Base-by-base conservation (phyloP, 1,140 invertebrate species). In the Maniola jurtina region DNA sequence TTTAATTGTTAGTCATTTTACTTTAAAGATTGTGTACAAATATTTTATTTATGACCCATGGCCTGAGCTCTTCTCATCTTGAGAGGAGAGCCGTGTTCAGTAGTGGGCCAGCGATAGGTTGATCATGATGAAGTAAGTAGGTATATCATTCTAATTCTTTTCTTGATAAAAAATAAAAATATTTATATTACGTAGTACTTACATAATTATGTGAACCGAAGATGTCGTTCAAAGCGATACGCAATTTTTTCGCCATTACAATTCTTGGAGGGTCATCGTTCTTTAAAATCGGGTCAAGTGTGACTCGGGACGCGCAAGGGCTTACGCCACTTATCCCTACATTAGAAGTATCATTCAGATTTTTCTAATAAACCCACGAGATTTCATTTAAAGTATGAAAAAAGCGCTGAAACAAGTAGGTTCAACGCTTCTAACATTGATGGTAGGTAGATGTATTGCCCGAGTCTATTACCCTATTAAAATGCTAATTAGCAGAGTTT, bases 211-310 rank as follows among this genome's bases (percentile, higher is more conserved):
- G 6, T 15, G 15, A 6, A 11, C 47, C 9, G 1, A 52, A 25
- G 5, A 25, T 11, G n/a, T 50, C 11, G 8, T 50, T 36, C 8
- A 34, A 52, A 48, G 45, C 38, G 16, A 64, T 25, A 64, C 63
- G 63, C 63, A 64, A 38, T 64, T 64, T 64, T 64, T 58, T 64
- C 56, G 55, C 50, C 48, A 66, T 60, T 57, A 47, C 25, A 45
- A 61, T 42, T 55, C 48, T 48, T 56, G n/a, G 33, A 66, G 64
- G 25, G 50, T 58, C 25, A 34, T 66, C 48, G 16, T 64, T 35
- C 57, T 45, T 60, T 56, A 61, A 60, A 61, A 66, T 66, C 59
- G 42, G 64, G 64, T 66, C 64, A 56, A 66, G 64, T 55, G 58
- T 60, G 48, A 55, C 58, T 60, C 57, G 48, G 64, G 64, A 66